Base-by-base conservation (phyloP, 2,888 invertebrate species). In the Eremobia ochroleuca region DNA sequence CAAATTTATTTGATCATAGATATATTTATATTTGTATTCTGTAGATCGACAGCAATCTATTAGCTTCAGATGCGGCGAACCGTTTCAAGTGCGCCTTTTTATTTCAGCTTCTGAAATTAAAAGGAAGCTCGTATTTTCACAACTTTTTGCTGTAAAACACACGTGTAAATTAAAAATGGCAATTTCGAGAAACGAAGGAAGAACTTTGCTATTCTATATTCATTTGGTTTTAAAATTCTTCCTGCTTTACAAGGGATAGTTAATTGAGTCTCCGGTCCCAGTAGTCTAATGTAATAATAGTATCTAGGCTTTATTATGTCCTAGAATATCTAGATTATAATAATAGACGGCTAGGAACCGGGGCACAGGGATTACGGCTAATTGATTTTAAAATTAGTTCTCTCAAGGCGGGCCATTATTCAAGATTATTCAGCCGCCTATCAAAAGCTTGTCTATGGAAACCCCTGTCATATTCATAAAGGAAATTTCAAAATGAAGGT, bases 351-450 rank as follows among this genome's bases (percentile, higher is more conserved):
- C 43, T 58, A 37, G 13, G 8, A 69, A 43, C 31, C 31, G 13
- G 28, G 43, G 31, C 64, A 43, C 61, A 31, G 64, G 77, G 76
- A 81, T 85, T 74, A 74, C 86, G 68, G 37, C 11, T 69, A 55
- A 73, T 71, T 71, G 62, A 73, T 73, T 85, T 81, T 71, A 85
- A n/a, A n/a, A 85, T 77, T 74, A 77, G 68, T n/a, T 74, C 65
- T 25, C 64, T 40, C 34, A 61, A 61, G 61, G 61, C 59, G 58
- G 37, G 31, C 21, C 37, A 49, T 68, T 82, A 73, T 81, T 73
- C 43, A 76, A 65, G 49, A 65, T 73, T 65, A 64, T 81, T 65
- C 46, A 58, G 13, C 40, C 46, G 49, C 49, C 13, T 49, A 49
- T 67, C 68, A 67, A 49, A 65, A 40, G 28, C 52, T 80, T 69